phyloP scores from a whole-genome alignment of 2,797 vertebrate genomes.

The Catamblyrhynchus diadema region DNA sequence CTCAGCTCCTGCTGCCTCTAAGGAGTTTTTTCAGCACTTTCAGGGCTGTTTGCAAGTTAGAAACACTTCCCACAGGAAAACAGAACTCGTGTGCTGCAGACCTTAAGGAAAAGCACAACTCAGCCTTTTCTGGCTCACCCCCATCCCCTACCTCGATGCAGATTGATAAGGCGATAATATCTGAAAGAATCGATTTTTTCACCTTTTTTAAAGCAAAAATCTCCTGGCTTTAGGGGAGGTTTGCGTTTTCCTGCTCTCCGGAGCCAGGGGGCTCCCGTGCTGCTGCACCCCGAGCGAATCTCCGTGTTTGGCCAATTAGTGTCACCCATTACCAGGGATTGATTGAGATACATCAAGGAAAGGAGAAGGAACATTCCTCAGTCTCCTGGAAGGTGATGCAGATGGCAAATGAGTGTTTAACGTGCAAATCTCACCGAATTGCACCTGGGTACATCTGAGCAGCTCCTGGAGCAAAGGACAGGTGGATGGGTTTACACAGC shows the following conservation, averaged over 20 bases:
- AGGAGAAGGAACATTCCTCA: background rate
- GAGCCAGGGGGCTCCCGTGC: background rate
- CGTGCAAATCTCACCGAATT: background rate
- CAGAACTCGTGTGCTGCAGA: background rate
- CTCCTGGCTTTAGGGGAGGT: background rate
- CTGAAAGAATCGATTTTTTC: background rate
- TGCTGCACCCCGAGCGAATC: too few species aligned
- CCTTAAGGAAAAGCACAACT: background rate
- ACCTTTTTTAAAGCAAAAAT: rapidly evolving
- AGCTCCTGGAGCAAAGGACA: background rate
- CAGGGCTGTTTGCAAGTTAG: too few species aligned
- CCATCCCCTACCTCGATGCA: rapidly evolving
- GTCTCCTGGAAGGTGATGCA: background rate
- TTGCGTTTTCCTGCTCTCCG: background rate
- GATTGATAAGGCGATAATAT: rapidly evolving
- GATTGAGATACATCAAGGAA: rapidly evolving
- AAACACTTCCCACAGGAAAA: background rate
- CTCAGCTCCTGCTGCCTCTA: rapidly evolving
- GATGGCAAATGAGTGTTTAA: background rate
- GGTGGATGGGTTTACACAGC: background rate
- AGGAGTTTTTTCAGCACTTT: background rate
- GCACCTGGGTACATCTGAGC: background rate
- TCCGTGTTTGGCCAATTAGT: too few species aligned
- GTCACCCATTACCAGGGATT: too few species aligned
- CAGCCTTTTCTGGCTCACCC: background rate